A percentile compares a stretch with the other conserved stretches of the same genome.
phyloP scores from a whole-genome alignment of 2,113 vertebrate species.

The Ivindomyrus marchei region DNA sequence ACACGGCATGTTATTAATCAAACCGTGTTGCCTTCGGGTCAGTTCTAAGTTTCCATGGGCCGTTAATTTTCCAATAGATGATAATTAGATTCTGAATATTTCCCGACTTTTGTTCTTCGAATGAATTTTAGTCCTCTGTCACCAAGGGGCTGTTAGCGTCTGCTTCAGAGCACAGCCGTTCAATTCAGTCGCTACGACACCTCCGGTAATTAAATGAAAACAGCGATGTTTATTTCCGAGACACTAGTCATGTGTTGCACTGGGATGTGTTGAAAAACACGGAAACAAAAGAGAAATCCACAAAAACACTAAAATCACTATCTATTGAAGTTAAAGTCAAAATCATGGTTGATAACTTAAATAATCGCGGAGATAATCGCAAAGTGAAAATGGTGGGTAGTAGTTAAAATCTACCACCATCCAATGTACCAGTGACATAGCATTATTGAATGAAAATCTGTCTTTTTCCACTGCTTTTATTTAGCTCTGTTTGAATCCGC shows the following conservation, averaged over 20 bases:
- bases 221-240: background rate
- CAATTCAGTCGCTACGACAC: background rate
- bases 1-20: background rate
- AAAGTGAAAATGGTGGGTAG: background rate
- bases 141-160: background rate
- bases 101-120: background rate
- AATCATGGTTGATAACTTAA: background rate
- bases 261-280: background rate
- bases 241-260: background rate
- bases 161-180: background rate
- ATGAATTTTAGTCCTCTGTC: background rate
- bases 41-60: slow-evolving; percentile 5
- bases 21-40: slow-evolving; percentile 3
- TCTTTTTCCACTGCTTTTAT: background rate
- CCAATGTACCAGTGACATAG: background rate
- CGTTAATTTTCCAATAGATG: slow-evolving; percentile 7
- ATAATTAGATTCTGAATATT: slow-evolving; percentile 4
- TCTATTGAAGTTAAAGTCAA: background rate
- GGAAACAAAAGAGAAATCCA: background rate
- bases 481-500: background rate
- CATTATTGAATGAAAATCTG: background rate
- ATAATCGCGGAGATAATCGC: background rate
- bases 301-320: background rate
- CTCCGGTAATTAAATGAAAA: background rate
- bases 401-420: background rate